Evolutionary conservation across 2,797 vertebrate genomes (phyloP).

Genomic region (Pseudocheirus occidentalis): DNA sequence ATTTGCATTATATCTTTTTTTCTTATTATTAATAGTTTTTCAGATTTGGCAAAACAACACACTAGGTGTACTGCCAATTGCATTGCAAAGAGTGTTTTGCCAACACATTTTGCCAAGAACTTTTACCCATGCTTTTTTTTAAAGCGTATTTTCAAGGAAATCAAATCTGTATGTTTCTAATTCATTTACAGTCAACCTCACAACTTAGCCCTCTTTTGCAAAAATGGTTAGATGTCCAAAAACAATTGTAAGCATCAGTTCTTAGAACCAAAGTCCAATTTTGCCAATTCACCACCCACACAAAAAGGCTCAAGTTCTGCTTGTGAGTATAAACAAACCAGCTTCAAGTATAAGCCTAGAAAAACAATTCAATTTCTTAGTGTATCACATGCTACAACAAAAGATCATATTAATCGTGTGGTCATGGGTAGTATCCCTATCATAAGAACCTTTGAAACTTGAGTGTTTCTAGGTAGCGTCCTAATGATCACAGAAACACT

Average conservation of each 20-base stretch:
- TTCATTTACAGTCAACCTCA: not conserved
- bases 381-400: rapidly evolving
- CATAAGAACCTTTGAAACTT: not conserved
- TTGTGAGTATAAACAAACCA: not conserved
- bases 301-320: not conserved
- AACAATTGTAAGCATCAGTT: not conserved
- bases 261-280: not conserved
- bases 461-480: not conserved
- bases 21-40: not conserved
- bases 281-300: not conserved
- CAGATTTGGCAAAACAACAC: not conserved
- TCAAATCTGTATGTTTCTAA: not conserved
- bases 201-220: slow-evolving; percentile 7
- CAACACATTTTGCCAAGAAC: slow-evolving; percentile 19
- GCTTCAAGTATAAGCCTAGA: not conserved
- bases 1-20: not conserved
- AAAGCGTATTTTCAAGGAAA: not conserved
- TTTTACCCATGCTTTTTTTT: not conserved
- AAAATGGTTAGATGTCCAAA: slow-evolving; percentile 3
- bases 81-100: not conserved
- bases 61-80: not conserved
- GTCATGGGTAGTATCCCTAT: rapidly evolving
- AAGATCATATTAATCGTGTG: not conserved
- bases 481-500: not conserved
- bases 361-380: not conserved